Base-by-base conservation (phyloP, 2,888 invertebrate species). In the Dolomedes plantarius region DNA sequence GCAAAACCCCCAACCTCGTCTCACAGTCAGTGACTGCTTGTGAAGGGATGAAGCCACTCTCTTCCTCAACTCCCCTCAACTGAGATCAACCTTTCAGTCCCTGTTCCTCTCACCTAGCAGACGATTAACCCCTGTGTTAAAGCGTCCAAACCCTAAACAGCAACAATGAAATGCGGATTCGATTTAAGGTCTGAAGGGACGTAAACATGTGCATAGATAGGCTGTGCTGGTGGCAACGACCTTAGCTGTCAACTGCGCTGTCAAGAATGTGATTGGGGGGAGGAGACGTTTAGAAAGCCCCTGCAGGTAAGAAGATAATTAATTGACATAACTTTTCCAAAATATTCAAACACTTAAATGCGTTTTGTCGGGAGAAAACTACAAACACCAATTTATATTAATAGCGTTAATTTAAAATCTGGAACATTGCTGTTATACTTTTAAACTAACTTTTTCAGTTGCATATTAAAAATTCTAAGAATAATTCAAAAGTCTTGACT, bases 221-320 rank as follows among this genome's bases (percentile, higher is more conserved):
- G 41, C 62, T 32, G 32, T 50, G 77, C 67, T 77, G 72, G 83
- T 77, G 83, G 77, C 83, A 77, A 83, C 83, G 83, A 83, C 83
- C 83, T 73, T 77, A 77, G 50, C 77, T 83, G 83, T 83, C 83
- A 83, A 77, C 83, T 72, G 83, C 67, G 77, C 77, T 77, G 72
- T 73, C 77, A 69, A 39, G 69, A 69, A 76, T 64, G 50, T 65
- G 50, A 73, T 50, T 28, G 62, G 62, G 74, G 64, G 65, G 79
- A 56, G 71, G 64, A 68, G 28, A 32, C n/a, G 23, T 50, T 50
- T 28, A 39, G 64, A 36, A 56, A 69, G 32, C 32, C 76, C 64
- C 32, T 75, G 71, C 77, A 77, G 83, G 83, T 83, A 72, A 83
- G 83, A 56, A 56, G 23, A 23, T 7, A 36, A 36, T 36, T 36